These are phyloP conservation scores for Pogonomyrmex barbatus DNA, from an alignment of 1,140 invertebrate genomes.

Conservation along the genomic window DNA sequence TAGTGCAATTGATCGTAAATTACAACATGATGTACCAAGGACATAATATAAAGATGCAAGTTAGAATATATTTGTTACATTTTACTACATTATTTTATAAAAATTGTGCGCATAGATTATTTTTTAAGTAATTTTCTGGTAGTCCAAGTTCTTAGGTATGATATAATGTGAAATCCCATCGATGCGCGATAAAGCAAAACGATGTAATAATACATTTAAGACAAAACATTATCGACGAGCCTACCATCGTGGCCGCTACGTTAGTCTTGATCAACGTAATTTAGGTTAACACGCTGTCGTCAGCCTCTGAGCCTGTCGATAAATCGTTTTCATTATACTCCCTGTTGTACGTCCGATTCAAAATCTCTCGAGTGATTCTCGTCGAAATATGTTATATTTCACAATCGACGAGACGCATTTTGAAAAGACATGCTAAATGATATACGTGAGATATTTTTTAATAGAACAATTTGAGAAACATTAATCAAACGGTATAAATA, in stretches of 20 bases:
- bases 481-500: background rate
- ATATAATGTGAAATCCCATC: background rate
- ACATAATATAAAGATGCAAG: background rate
- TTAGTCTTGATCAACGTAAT: conserved; percentile 59
- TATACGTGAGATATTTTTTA: background rate
- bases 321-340: conserved; percentile 56
- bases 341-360: background rate
- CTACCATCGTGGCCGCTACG: conserved; percentile 1
- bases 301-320: conserved; percentile 30
- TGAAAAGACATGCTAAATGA: background rate
- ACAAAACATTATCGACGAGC: conserved; percentile 46
- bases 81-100: background rate
- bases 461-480: background rate
- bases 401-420: background rate
- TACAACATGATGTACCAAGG: background rate
- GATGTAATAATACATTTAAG: conserved; percentile 38
- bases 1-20: conserved; percentile 17
- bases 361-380: conserved; percentile 41
- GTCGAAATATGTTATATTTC: background rate
- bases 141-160: background rate
- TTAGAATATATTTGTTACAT: background rate
- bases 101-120: background rate
- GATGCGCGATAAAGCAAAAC: background rate
- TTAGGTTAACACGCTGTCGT: conserved; percentile 55
- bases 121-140: background rate